A percentile compares a stretch with the other conserved stretches of the same genome.
Conservation (phyloP, 2,113 vertebrate genomes). For the Xenopus borealis region DNA sequence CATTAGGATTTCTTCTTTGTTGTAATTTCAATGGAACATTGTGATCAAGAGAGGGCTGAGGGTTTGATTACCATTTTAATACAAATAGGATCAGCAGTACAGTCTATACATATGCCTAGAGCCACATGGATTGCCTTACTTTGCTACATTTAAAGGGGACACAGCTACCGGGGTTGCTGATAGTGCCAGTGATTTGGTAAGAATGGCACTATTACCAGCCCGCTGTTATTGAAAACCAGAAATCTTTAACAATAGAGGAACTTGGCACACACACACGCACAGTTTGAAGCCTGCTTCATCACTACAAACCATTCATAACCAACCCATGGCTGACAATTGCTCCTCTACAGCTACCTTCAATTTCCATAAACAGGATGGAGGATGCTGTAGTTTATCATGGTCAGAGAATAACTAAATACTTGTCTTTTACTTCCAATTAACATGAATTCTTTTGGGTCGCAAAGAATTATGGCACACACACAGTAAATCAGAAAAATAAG, state of each 20-base stretch:
- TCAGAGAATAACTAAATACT: neutral
- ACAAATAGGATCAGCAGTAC: too few species aligned
- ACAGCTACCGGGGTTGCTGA: neutral
- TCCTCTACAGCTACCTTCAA: neutral
- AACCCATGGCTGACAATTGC: neutral
- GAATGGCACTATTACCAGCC: slow-evolving; percentile 3
- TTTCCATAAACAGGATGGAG: neutral
- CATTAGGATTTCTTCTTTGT: too few species aligned
- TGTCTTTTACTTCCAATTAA: neutral
- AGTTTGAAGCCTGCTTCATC: slow-evolving; percentile 45
- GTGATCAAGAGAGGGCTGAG: too few species aligned
- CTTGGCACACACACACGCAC: slow-evolving; percentile 46
- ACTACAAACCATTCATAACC: slow-evolving; percentile 55
- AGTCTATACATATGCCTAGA: too few species aligned
- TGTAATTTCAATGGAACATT: too few species aligned
- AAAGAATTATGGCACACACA: slow-evolving; percentile 67
- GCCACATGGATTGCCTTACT: too few species aligned
- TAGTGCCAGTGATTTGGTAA: neutral
- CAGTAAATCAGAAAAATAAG: slow-evolving; percentile 67
- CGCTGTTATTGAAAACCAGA: neutral
- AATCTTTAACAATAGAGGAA: slow-evolving; percentile 38
- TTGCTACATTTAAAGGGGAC: too few species aligned
- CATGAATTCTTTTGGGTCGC: slow-evolving; percentile 61
- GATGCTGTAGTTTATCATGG: neutral
- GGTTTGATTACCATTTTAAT: too few species aligned